Evolutionary conservation across 1,140 invertebrate genomes (phyloP).

Genomic region (Meloidogyne exigua): DNA sequence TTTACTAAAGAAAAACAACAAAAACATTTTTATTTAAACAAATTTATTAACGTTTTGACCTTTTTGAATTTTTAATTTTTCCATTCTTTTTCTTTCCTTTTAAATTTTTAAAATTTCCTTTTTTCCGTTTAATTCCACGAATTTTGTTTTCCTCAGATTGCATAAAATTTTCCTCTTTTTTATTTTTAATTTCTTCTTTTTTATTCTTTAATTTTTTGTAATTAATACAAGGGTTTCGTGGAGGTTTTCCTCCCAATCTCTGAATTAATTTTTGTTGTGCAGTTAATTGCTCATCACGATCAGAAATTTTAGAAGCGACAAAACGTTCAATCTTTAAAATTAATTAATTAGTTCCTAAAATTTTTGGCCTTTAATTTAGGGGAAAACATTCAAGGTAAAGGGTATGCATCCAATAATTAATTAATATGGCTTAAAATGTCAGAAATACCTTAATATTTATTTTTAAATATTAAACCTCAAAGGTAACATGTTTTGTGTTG

Average conservation of each 20-base stretch:
- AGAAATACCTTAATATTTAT: no score
- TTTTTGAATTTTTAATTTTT: slow-evolving; percentile 13
- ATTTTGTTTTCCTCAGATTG: no score
- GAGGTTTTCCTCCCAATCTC: slow-evolving; percentile 10
- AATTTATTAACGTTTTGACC: not conserved
- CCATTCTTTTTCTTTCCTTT: slow-evolving; percentile 8
- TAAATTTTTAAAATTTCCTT: not conserved
- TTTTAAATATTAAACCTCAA: not conserved
- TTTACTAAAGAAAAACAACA: not conserved
- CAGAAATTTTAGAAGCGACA: slow-evolving; percentile 17
- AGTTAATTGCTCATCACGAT: slow-evolving; percentile 6
- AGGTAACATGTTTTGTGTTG: not conserved
- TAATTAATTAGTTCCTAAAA: no score
- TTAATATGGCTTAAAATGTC: no score
- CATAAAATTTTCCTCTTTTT: not conserved
- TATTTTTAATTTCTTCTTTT: slow-evolving; percentile 11
- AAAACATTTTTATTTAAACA: not conserved
- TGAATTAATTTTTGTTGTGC: slow-evolving; percentile 14
- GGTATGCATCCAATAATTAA: no score
- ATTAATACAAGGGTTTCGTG: slow-evolving; percentile 8
- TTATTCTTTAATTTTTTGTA: slow-evolving; percentile 14
- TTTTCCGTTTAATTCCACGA: not conserved
- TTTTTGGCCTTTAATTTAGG: no score
- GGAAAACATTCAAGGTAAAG: no score
- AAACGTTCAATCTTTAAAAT: slow-evolving; percentile 13